Percentiles rank a stretch among this genome's conserved stretches.
Conservation (phyloP, 2,113 vertebrate genomes). For the Callipepla californica region DNA sequence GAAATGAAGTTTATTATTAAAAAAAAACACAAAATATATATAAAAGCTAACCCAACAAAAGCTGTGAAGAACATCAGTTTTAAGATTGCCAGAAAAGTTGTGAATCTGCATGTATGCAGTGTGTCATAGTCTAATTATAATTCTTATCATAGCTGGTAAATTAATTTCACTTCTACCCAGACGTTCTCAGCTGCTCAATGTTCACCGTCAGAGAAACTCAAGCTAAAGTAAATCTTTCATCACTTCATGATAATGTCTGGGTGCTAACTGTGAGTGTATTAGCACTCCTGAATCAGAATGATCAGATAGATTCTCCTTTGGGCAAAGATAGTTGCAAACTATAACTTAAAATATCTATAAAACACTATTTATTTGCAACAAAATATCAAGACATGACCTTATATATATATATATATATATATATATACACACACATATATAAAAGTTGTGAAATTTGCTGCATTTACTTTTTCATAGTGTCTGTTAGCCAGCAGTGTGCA, state of each 20-base stretch:
- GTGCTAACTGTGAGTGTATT: neutral
- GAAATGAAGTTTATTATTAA: neutral
- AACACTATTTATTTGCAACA: neutral
- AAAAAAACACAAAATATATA: neutral
- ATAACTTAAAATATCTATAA: neutral
- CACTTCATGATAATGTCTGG: neutral
- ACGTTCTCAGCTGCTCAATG: neutral
- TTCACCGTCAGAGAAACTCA: neutral
- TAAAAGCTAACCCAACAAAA: neutral
- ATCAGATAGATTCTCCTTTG: neutral
- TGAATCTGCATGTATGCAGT: accelerated
- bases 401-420: too few relatives aligned
- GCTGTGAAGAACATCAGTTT: neutral
- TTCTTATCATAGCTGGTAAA: neutral
- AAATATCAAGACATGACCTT: neutral
- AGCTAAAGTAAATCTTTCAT: neutral
- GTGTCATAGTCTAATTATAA: neutral
- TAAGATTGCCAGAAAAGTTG: neutral
- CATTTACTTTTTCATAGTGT: neutral
- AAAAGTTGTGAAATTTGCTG: neutral
- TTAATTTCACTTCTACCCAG: neutral
- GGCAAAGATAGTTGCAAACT: neutral
- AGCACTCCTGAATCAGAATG: neutral
- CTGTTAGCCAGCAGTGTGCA: accelerated
- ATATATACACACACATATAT: neutral